Conservation (phyloP, 2,888 invertebrate species). For the Lissonota sp. region DNA sequence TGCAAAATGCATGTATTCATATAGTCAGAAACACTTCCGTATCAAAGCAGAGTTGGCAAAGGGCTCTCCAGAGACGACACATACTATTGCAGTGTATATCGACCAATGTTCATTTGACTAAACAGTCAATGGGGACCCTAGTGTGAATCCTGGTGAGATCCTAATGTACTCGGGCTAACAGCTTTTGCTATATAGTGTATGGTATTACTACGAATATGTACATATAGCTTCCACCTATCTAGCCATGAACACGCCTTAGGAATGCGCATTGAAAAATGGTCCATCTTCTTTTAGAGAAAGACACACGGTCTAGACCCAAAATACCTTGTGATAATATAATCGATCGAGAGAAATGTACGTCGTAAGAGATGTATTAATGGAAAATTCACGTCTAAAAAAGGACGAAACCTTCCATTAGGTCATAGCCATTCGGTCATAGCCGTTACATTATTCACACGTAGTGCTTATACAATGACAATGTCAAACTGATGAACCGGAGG, state of each 20-base stretch:
- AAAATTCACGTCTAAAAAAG: no score
- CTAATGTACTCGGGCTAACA: constrained; percentile 29
- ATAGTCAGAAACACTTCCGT: not conserved
- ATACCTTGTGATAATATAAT: constrained; percentile 4
- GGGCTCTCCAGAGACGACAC: constrained; percentile 59
- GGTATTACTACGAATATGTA: not conserved
- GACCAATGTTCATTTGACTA: constrained; percentile 79
- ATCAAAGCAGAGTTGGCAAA: constrained; percentile 26
- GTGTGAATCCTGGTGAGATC: constrained; percentile 49
- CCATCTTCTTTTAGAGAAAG: constrained; percentile 43
- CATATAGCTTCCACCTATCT: not conserved
- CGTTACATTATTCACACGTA: constrained; percentile 46
- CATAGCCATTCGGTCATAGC: no score
- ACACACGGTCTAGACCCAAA: constrained; percentile 27
- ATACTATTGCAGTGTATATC: constrained; percentile 80
- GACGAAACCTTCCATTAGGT: no score
- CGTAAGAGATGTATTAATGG: constrained; percentile 9
- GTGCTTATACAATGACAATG: constrained; percentile 66
- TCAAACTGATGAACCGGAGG: constrained; percentile 43
- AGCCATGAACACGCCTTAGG: no score
- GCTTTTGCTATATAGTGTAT: not conserved
- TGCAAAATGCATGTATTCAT: not conserved
- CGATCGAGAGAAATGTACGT: constrained; percentile 17
- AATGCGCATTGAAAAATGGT: constrained; percentile 11
- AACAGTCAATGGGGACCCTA: constrained; percentile 75